phyloP scores from a whole-genome alignment of 92 coral and sea anemone species.

The Chrysogorgia sp. region DNA sequence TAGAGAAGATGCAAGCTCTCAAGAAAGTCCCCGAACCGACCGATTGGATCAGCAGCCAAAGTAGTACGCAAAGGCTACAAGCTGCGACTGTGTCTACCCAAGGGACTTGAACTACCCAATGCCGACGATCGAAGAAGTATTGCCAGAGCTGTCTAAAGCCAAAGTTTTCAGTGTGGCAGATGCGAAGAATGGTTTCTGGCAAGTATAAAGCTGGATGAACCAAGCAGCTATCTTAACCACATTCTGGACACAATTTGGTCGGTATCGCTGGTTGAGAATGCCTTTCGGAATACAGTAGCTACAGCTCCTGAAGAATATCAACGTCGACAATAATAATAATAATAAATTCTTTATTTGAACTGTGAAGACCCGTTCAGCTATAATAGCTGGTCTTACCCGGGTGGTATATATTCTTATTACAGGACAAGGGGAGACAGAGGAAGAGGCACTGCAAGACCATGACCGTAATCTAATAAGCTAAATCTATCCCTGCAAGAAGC shows the following conservation, averaged over 20 bases:
- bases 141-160: not conserved
- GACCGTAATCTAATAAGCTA: slow-evolving; percentile 52
- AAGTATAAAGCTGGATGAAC: not conserved
- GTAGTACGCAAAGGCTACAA: slow-evolving; percentile 25
- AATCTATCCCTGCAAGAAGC: slow-evolving; percentile 45
- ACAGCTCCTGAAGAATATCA: slow-evolving; percentile 14
- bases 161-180: not conserved
- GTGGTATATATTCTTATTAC: not conserved
- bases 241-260: not conserved
- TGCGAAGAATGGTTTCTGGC: not conserved
- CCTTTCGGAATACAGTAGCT: slow-evolving; percentile 32
- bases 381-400: too few relatives aligned
- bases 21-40: slow-evolving; percentile 43
- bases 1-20: slow-evolving; percentile 27
- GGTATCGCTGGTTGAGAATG: too few relatives aligned
- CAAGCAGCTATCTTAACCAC: not conserved
- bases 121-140: not conserved
- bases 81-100: slow-evolving; percentile 6
- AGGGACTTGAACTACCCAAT: slow-evolving; percentile 15
- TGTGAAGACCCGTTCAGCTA: too few relatives aligned
- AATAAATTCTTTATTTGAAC: too few relatives aligned
- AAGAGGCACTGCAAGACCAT: slow-evolving; percentile 46
- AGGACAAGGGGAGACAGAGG: slow-evolving; percentile 39
- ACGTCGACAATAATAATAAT: slow-evolving; percentile 29
- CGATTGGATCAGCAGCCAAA: slow-evolving; percentile 47